These are phyloP conservation scores for Apteryx owenii DNA, from an alignment of 2,113 vertebrate species.

Conservation along the genomic window DNA sequence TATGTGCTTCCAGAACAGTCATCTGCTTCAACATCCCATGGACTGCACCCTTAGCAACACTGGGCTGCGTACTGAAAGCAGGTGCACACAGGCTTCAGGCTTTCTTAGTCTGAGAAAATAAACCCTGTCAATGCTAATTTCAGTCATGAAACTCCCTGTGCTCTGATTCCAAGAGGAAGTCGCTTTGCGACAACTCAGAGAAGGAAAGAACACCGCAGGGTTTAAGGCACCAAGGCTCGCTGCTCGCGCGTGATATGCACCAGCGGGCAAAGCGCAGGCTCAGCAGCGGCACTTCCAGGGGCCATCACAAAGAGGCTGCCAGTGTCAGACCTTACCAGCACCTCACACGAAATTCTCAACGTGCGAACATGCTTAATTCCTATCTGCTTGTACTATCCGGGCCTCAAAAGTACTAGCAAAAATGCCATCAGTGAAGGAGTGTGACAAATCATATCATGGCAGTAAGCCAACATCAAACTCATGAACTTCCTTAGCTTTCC, in stretches of 20 bases:
- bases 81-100: neutral
- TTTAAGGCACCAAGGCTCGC: neutral
- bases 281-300: neutral
- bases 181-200: too few relatives aligned
- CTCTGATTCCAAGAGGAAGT: neutral
- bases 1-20: too few relatives aligned
- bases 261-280: fast-evolving
- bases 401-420: neutral
- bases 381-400: too few relatives aligned
- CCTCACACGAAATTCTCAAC: neutral
- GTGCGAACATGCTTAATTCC: fast-evolving
- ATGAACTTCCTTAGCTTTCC: neutral
- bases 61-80: fast-evolving
- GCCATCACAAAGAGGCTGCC: neutral
- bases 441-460: neutral
- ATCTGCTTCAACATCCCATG: neutral
- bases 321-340: neutral
- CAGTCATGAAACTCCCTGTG: too few relatives aligned
- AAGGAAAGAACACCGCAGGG: neutral
- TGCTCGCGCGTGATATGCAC: neutral
- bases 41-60: fast-evolving
- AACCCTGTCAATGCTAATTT: neutral
- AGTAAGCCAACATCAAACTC: neutral
- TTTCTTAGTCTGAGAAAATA: neutral
- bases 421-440: neutral